Base-by-base conservation (phyloP, 2,797 vertebrate genomes). In the Distichodus sexfasciatus region DNA sequence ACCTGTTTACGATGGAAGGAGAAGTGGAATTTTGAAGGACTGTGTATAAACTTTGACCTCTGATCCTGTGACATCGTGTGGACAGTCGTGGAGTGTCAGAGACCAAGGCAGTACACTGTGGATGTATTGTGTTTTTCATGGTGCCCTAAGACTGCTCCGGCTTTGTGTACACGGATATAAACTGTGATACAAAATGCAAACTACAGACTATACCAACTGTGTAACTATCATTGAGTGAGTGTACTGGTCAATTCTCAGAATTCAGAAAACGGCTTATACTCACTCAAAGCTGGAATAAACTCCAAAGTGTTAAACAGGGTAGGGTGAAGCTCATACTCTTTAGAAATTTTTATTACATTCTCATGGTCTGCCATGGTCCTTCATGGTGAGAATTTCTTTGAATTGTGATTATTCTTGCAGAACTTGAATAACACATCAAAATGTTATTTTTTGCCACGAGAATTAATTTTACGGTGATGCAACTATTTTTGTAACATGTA, bases 401-500 rank as follows among this genome's bases (percentile, higher is more conserved):
- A 73, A 70, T 43, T 15, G 69, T 73, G 64, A 64, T 72, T 71
- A 57, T 51, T 72, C 28, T 66, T 29, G 72, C 72, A 61, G 69
- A 58, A 72, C 67, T 74, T 62, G 60, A 77, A 77, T 46, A 64
- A 70, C 70, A 66, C 35, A 26, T 74, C 35, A 64, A 72, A 68
- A 85, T 71, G 84, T 76, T 83, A 83, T 83, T 68, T 71, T 69
- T 46, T 59, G 77, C 83, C 86, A 86, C 59, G 54, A 83, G 69
- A 83, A 82, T 86, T 89, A 67, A 87, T 90, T 90, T 90, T 77
- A 82, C 80, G 85, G 86, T 87, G 83, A 89, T 89, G 86, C 79
- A 85, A 81, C 87, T 90, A 89, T 89, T 91, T 92, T 91, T 91
- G 74, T 92, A 90, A 89, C 72, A 77, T 77, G 72, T 79, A 81